These are phyloP conservation scores for Globodera ellingtonae DNA, from an alignment of 1,140 invertebrate species.

Conservation along the genomic window DNA sequence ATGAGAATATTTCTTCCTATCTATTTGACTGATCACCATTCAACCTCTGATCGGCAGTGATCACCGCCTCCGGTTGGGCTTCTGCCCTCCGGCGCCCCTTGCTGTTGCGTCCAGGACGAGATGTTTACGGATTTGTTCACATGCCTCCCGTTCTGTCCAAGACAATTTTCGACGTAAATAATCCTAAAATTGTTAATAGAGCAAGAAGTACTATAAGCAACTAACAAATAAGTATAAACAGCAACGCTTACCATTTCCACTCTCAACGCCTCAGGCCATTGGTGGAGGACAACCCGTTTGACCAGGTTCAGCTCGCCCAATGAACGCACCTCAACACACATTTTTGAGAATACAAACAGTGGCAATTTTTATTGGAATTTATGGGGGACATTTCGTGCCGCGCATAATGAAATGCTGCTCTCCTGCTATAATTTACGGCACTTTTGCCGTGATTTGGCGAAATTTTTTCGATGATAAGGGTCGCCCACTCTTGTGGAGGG, in stretches of 20 bases:
- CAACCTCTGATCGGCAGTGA: no score
- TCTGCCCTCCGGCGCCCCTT: not conserved
- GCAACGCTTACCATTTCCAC: slow-evolving; percentile 33
- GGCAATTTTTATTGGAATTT: no score
- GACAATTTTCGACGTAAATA: slow-evolving; percentile 41
- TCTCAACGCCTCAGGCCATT: slow-evolving; percentile 45
- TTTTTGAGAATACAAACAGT: no score
- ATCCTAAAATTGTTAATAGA: slow-evolving; percentile 17
- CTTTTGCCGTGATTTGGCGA: no score
- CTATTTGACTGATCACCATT: not conserved
- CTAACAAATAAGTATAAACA: no score
- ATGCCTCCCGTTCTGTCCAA: slow-evolving; percentile 44
- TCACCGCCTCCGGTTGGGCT: no score
- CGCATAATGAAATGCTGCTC: no score
- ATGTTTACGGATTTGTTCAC: slow-evolving; percentile 41
- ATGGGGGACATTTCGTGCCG: no score
- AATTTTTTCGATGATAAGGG: no score
- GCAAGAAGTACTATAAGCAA: no score
- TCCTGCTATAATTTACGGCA: no score
- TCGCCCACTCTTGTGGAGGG: no score
- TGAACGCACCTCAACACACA: slow-evolving; percentile 32
- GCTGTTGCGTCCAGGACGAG: slow-evolving; percentile 12
- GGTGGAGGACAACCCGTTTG: slow-evolving; percentile 25
- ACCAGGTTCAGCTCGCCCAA: slow-evolving; percentile 55
- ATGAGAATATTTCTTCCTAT: not conserved